Evolutionary conservation across 2,797 vertebrate species (phyloP), one percentile per base, ranked within the genome.

Genomic region (Chelon auratus): DNA sequence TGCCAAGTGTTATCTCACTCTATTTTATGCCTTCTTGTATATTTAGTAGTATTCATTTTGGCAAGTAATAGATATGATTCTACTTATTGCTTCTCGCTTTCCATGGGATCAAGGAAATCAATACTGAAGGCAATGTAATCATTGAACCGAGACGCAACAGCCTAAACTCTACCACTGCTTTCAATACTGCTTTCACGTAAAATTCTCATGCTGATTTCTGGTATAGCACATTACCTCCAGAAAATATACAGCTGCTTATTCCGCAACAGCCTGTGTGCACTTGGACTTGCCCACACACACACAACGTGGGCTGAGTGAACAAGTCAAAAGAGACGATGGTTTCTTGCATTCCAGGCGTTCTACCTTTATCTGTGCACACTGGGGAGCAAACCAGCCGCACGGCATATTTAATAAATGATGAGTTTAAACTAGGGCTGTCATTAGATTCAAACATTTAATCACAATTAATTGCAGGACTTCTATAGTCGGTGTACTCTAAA

Each of bases 251-350:
- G 58, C 33, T 52, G 52, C 42, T 59, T 69, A 62, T 77, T 77
- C 59, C 75, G 65, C 47, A 58, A 11, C 60, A 58, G 20, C 11
- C 65, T n/a, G 50, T 55, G 13, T 59, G 40, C 58, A 33, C 40
- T 33, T 60, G 33, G 45, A 43, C 50, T 36, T 75, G 67, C 77
- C 81, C 68, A 84, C 79, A 68, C 72, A 84, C 24, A 26, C 72
- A 80, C 50, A 54, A 26, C 15, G 78, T 87, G 77, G 77, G 83
- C 48, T 77, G 75, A 61, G 66, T 52, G 15, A 77, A 70, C 62
- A 67, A 65, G 68, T 65, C 65, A 75, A 62, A 61, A 53, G 20
- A 75, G 67, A 83, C 54, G 69, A 68, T 3, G 53, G 67, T 65
- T 68, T 59, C 45, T 45, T 62, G 39, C 30, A 65, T 75, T 73